Evolutionary conservation across 2,113 vertebrate species (phyloP), one percentile per base, ranked within the genome.

Genomic region (Peromyscus californicus): DNA sequence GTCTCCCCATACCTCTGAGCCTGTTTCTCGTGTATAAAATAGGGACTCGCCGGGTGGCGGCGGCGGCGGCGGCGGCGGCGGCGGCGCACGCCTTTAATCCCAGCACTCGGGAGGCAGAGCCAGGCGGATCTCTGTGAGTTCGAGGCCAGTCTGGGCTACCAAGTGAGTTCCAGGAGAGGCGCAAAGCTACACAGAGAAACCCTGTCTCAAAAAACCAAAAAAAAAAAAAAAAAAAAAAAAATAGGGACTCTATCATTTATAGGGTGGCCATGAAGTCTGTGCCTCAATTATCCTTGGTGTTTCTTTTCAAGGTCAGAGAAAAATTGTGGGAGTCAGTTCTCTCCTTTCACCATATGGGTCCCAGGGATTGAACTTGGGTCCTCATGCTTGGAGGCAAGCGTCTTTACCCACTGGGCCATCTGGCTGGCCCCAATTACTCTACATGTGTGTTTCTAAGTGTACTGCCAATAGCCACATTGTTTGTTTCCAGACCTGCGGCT

Each of bases 1-100:
- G 48, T 65, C 69, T 39, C 85, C 16, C 75, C 51, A 59, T 45
- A 39, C 59, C 48, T 61, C n/a, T 31, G 65, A 86, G 24, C 16
- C 86, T 79, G 78, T 91, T 91, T 63, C 48, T 88, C 16, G 24
- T 72, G 67, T 39, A 51, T 92, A 87, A 83, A 91, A 61, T 10
- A 76, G 65, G 54, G 72, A 33, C 54, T 36, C 51, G n/a, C n/a
- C n/a, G n/a, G n/a, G n/a, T n/a, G n/a, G n/a, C n/a, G n/a, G n/a
- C n/a, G n/a, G n/a, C n/a, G n/a, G n/a, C n/a, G n/a, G n/a, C n/a
- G n/a, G n/a, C n/a, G n/a, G n/a, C n/a, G n/a, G n/a, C n/a, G n/a
- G n/a, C n/a, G n/a, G n/a, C n/a, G n/a, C n/a, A n/a, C n/a, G n/a
- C n/a, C n/a, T n/a, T n/a, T n/a, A n/a, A n/a, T n/a, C n/a, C n/a